Base-by-base conservation (phyloP, 2,888 invertebrate genomes). In the Drosophila neonasuta region DNA sequence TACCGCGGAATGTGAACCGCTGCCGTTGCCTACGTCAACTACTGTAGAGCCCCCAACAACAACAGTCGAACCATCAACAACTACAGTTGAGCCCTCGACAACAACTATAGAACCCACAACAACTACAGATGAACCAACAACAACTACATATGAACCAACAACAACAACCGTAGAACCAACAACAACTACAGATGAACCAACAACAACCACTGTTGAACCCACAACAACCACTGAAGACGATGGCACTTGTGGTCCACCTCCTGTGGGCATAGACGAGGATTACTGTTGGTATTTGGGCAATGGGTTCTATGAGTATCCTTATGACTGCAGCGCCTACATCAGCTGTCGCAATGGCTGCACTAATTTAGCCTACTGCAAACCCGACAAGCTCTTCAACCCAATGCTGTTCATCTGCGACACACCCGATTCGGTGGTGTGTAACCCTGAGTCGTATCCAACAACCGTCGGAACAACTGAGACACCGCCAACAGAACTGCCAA, bases 381-480 rank as follows among this genome's bases (percentile, higher is more conserved):
- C 74, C 13, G 76, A 73, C 6, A 81, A 79, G 15, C 59, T 80
- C 3, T 87, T 86, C 6, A 88, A 87, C 56, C 11, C 64, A 0
- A 6, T 71, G 20, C 42, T 78, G 8, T 67, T 77, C n/a, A 88
- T 87, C 3, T 87, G 87, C 54, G 88, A 87, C 44, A 81, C 80
- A 2, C 75, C 85, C 17, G 45, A 69, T 4, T 71, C 79, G 1
- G 79, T 79, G 2, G 1, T 49, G 2, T 87, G 87, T 15, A 9
- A 57, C 1, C 74, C 74, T 7, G 2, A 2, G 13, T 68, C 77
- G 0, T 69, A 70, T 52, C 78, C 88, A 2, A 62, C 73, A 5
- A 62, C 67, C 1, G 11, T 51, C 17, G 57, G 69, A 3, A 60
- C 67, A 2, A 15, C 52, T 17, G 66, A 52, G 20, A 56, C 71